Conservation (phyloP, 1,140 invertebrate genomes). For the Tribolium madens region DNA sequence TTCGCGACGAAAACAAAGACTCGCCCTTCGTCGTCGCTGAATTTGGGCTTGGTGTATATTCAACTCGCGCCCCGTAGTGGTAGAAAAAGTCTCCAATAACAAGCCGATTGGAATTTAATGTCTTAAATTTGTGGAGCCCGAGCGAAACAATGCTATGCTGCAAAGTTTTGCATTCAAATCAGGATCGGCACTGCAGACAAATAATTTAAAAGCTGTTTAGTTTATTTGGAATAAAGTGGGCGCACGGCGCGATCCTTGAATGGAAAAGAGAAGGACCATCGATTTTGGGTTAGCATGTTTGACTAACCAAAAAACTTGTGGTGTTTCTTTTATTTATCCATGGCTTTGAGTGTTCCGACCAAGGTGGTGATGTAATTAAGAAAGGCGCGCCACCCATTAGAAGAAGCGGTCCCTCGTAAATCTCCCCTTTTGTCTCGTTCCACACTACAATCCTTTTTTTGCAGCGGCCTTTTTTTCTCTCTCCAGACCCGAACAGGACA, state of each 20-base stretch:
- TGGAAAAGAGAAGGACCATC: conserved; percentile 40
- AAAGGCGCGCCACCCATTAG: conserved; percentile 63
- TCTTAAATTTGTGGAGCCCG: conserved; percentile 45
- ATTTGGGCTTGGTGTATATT: neutral
- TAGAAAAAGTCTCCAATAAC: conserved; percentile 40
- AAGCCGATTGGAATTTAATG: conserved; percentile 48
- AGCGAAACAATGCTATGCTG: conserved; percentile 48
- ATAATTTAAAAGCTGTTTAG: conserved; percentile 56
- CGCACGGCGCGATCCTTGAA: conserved; percentile 22
- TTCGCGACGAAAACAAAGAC: too few species aligned
- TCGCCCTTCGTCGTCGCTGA: neutral
- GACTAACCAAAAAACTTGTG: conserved; percentile 51
- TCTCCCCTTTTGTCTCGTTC: conserved; percentile 60
- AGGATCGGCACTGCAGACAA: conserved; percentile 51
- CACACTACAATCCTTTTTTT: conserved; percentile 55
- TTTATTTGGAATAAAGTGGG: conserved; percentile 52
- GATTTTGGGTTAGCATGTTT: conserved; percentile 33
- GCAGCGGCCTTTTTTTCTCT: conserved; percentile 48
- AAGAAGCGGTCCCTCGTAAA: conserved; percentile 61
- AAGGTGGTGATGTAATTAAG: conserved; percentile 64
- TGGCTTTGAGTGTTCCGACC: conserved; percentile 62
- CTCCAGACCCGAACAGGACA: conserved; percentile 48
- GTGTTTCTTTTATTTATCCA: conserved; percentile 62
- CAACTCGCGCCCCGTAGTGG: neutral
- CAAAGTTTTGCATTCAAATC: conserved; percentile 48